A percentile compares a stretch with the other conserved stretches of the same genome.
Conservation (phyloP, 2,113 vertebrate genomes). For the Gnathonemus longibarbis region DNA sequence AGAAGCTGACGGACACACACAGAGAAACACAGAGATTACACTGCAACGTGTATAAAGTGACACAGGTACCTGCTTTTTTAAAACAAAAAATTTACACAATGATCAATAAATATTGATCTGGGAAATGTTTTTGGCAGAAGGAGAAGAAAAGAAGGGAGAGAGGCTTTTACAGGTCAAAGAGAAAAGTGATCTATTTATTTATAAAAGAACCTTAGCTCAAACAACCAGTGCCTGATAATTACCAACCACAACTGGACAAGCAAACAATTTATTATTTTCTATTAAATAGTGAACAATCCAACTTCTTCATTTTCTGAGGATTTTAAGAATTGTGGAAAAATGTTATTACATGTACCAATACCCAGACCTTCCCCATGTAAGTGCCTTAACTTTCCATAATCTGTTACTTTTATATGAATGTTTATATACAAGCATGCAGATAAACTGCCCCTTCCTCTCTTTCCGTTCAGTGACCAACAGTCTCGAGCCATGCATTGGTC, state of each 20-base stretch:
- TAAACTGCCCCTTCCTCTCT: neutral
- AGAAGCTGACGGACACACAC: neutral
- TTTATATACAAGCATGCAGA: neutral
- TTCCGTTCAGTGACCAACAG: neutral
- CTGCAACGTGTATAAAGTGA: neutral
- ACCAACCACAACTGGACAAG: neutral
- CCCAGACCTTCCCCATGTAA: neutral
- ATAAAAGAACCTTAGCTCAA: neutral
- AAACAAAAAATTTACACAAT: neutral
- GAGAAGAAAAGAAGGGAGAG: neutral
- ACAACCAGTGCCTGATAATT: neutral
- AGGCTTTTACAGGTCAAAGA: neutral
- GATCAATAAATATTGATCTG: neutral
- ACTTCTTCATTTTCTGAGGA: neutral
- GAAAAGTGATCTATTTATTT: neutral
- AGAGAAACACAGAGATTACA: neutral
- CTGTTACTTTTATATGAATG: neutral
- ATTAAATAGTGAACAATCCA: neutral
- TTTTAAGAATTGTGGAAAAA: neutral
- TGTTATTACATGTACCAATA: neutral
- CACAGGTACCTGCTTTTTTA: neutral
- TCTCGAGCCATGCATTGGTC: neutral
- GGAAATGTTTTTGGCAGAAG: neutral
- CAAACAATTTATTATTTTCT: neutral
- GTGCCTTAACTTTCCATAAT: neutral